Base-by-base conservation (phyloP, 2,113 vertebrate species). In the Elanus axillaris region DNA sequence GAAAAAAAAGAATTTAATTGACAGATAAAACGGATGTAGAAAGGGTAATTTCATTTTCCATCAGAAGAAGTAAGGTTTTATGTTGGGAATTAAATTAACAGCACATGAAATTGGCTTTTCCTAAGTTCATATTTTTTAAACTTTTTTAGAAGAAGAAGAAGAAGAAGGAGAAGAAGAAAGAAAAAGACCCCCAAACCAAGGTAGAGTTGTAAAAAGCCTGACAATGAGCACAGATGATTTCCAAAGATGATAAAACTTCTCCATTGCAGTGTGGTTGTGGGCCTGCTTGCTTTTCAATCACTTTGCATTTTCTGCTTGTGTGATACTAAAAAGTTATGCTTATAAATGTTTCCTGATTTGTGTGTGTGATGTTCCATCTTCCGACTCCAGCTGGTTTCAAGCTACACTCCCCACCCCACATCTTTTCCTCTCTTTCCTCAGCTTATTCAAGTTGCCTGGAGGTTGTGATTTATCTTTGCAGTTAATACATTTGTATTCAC, bases 21-120 rank as follows among this genome's bases (percentile, higher is more conserved):
- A 97, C 95, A 98, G 97, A 98, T 98, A 97, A 98, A 98, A 98
- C 86, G 83, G 94, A 93, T 97, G 96, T 97, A 96, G 97, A 98
- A 97, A 98, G 94, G 93, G 96, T 98, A 97, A 98, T 98, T 98
- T 98, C 97, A 98, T 98, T 98, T 98, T 97, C 97, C 94, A 97
- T 98, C 97, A 98, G 94, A 97, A 97, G 96, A 97, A 98, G 95
- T 97, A 97, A 98, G 96, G 38, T 97, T 98, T 98, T 98, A 98
- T 96, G 71, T 97, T 85, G 96, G 96, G 93, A 98, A 98, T 98
- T 98, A 98, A 98, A 98, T 98, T 98, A 98, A 98, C 97, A 97
- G 94, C 97, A 98, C 97, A 98, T 98, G 98, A 98, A 98, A 98
- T 98, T 98, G 97, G 94, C 97, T 98, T 98, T 98, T 97, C 47